Evolutionary conservation across 2,888 invertebrate species (phyloP).

Genomic region (Willowsia nigromaculata): DNA sequence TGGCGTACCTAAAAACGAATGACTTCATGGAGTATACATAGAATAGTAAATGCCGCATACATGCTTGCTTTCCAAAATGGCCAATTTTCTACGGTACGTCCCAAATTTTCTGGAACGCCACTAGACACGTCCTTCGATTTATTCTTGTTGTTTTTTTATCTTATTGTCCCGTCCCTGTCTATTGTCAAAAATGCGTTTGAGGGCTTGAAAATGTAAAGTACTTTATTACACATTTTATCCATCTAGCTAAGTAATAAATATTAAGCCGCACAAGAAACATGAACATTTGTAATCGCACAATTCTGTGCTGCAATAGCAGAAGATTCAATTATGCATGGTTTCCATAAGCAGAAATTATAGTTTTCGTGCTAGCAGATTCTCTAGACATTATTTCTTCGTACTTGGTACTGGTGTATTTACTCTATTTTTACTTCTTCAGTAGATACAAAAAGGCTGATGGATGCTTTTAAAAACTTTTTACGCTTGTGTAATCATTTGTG

Average conservation of each 20-base stretch:
- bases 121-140: conserved; percentile 19
- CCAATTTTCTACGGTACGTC: conserved; percentile 49
- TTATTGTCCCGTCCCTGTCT: neutral
- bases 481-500: neutral
- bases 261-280: neutral
- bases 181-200: too few species aligned
- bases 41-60: neutral
- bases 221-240: neutral
- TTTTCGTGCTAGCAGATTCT: neutral
- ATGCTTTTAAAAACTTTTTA: neutral
- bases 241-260: neutral
- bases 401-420: neutral
- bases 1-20: too few species aligned
- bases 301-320: neutral
- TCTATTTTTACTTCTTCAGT: neutral
- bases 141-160: neutral
- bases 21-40: neutral
- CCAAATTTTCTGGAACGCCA: conserved; percentile 50
- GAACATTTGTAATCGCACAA: neutral
- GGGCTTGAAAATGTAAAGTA: neutral
- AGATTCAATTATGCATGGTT: conserved; percentile 19
- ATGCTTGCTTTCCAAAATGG: conserved; percentile 14
- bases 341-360: conserved; percentile 29
- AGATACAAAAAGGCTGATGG: neutral
- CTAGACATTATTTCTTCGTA: neutral